Percentiles rank a stretch among this genome's conserved stretches.
Evolutionary conservation across 1,140 invertebrate genomes (phyloP).

Genomic region (Aricia agestis): DNA sequence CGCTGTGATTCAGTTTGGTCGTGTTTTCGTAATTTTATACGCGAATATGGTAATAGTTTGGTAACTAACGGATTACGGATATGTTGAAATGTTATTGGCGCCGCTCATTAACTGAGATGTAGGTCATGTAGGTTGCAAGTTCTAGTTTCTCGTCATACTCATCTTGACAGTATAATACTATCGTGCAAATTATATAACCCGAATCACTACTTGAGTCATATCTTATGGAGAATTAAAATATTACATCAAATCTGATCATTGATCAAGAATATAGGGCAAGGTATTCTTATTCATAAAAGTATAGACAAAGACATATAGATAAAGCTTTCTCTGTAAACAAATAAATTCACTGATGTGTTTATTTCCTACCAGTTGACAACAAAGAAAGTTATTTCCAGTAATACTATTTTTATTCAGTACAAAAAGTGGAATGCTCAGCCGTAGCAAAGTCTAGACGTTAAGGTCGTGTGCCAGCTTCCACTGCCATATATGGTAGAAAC

Average conservation of each 20-base stretch:
- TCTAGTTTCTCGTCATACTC: not conserved
- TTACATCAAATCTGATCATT: too few relatives aligned
- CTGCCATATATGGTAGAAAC: not conserved
- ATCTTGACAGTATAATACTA: not conserved
- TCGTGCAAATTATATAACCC: not conserved
- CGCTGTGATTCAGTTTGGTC: not conserved
- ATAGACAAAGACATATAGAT: too few relatives aligned
- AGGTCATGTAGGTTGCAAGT: not conserved
- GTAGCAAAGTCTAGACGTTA: slow-evolving; percentile 12
- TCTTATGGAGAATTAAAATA: too few relatives aligned
- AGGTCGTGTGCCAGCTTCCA: not conserved
- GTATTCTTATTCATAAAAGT: too few relatives aligned
- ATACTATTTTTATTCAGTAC: not conserved
- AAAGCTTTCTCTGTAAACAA: not conserved
- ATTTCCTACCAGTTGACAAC: too few relatives aligned
- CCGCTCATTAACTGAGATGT: not conserved
- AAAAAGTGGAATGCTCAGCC: not conserved
- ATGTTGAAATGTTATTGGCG: not conserved
- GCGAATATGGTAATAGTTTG: not conserved
- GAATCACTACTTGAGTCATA: too few relatives aligned
- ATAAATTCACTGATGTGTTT: too few relatives aligned
- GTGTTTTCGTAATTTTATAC: slow-evolving; percentile 6
- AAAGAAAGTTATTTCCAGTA: not conserved
- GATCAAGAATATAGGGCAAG: too few relatives aligned
- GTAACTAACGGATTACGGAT: not conserved